Base-by-base conservation (phyloP, 2,888 invertebrate genomes). In the Ophion slaviceki region DNA sequence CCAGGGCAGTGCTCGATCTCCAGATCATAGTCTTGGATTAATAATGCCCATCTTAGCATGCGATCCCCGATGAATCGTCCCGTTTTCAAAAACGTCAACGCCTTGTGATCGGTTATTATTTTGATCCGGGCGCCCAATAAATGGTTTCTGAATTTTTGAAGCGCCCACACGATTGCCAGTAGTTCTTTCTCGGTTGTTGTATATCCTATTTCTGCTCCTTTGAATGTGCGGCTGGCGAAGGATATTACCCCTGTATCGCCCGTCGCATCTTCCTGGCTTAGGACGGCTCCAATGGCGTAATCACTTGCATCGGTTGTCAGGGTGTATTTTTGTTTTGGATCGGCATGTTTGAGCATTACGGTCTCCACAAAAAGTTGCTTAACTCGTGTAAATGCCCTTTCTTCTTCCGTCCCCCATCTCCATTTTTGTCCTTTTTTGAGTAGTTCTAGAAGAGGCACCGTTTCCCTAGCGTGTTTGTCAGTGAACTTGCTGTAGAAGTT, bases 1-100 rank as follows among this genome's bases (percentile, higher is more conserved):
- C 80, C 80, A 14, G 17, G 6, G 5, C 81, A 81, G n/a, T 75
- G 67, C 8, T 81, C n/a, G 3, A 81, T 67, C 36, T 24, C 40
- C 67, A 32, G 0, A 40, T 36, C 1, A 75, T 53, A 7, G 40
- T 28, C 81, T 59, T 17, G 59, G 1, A n/a, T 11, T 11, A 45
- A 45, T 6, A 45, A 10, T 6, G 45, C 45, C 45, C 8, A 75
- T 14, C 74, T n/a, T 1, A 47, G 45, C n/a, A 57, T 5, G 24
- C 81, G 14, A 6, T 67, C 66, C 20, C 64, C 62, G 1, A 53
- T 8, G 0, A 74, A 45, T 2, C 24, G 20, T 14, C 67, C 66
- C 24, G 57, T 28, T 20, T 28, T 20, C 5, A 82, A 40, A 40
- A 82, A 76, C 2, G 68, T 77, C 8, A 77, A 7, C 1, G 77